phyloP scores from a whole-genome alignment of 2,888 invertebrate genomes.

The Cosmorhoe ocellata region DNA sequence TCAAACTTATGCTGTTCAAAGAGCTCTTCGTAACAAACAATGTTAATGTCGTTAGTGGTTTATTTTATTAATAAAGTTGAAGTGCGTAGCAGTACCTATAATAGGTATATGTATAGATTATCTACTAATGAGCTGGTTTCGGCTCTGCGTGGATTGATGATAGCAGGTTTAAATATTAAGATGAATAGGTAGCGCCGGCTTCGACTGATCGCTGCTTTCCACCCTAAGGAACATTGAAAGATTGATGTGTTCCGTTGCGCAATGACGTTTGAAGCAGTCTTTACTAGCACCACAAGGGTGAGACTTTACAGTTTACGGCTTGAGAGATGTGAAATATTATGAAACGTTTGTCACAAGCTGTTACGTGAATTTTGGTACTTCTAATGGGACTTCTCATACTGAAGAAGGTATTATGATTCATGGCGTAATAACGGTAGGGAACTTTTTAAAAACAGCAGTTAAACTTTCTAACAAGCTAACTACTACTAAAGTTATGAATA shows the following conservation, averaged over 20 bases:
- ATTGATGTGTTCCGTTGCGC: constrained; percentile 59
- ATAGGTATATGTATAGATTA: too few relatives aligned
- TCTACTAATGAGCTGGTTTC: constrained; percentile 41
- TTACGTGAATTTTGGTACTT: constrained; percentile 35
- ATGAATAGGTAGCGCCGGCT: constrained; percentile 44
- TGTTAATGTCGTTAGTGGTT: constrained; percentile 9
- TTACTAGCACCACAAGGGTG: constrained; percentile 38
- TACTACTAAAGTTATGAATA: neutral
- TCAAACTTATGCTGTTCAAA: constrained; percentile 3
- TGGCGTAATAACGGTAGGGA: constrained; percentile 12
- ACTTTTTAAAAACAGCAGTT: constrained; percentile 5
- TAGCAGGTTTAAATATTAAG: constrained; percentile 50
- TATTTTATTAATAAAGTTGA: constrained; percentile 17
- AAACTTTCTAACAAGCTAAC: neutral
- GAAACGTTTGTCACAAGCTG: constrained; percentile 44
- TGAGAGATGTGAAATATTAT: constrained; percentile 40
- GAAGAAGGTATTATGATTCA: constrained; percentile 33
- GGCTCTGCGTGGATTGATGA: constrained; percentile 48
- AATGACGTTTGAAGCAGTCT: constrained; percentile 45
- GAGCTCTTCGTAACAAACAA: neutral
- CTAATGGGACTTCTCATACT: constrained; percentile 18
- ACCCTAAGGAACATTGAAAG: constrained; percentile 44
- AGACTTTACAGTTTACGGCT: constrained; percentile 53
- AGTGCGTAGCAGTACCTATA: neutral
- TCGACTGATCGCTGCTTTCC: constrained; percentile 28